Percentiles rank a stretch among this genome's conserved stretches.
These are phyloP conservation scores for Psettodes erumei DNA, from an alignment of 2,113 vertebrate genomes.

Conservation along the genomic window DNA sequence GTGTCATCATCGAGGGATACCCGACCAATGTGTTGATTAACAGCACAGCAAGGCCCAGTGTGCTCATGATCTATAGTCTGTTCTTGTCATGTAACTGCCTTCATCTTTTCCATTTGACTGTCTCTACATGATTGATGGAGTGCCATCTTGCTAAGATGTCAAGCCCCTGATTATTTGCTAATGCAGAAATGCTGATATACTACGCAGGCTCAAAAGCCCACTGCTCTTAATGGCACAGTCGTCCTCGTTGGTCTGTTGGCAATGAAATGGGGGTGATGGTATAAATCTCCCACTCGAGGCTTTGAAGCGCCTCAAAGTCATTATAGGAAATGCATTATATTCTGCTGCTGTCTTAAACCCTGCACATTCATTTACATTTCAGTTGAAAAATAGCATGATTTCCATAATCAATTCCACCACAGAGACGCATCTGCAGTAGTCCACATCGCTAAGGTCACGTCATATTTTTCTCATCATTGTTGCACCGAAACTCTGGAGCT, in stretches of 20 bases:
- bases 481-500: background rate
- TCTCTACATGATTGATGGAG: conserved; percentile 43
- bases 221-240: conserved; percentile 32
- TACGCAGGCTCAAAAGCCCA: conserved; percentile 15
- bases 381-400: conserved; percentile 50
- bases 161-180: conserved; percentile 46
- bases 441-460: conserved; percentile 21
- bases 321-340: conserved; percentile 66
- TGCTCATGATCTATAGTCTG: conserved; percentile 42
- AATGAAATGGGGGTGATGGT: conserved; percentile 41
- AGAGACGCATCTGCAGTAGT: conserved; percentile 10
- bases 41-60: conserved; percentile 1
- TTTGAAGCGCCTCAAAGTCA: conserved; percentile 62
- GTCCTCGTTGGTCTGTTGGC: conserved; percentile 59
- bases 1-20: conserved; percentile 16
- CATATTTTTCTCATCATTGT: conserved; percentile 16
- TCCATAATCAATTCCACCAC: conserved; percentile 59
- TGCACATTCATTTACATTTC: conserved; percentile 63
- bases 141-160: conserved; percentile 31
- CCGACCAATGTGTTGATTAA: conserved; percentile 44
- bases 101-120: conserved; percentile 48
- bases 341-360: conserved; percentile 52
- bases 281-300: conserved; percentile 63
- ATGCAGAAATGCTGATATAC: conserved; percentile 58
- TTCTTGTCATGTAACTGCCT: conserved; percentile 56